These are phyloP conservation scores for Lordiphosa mommai DNA, from an alignment of 1,140 invertebrate species.

Conservation along the genomic window DNA sequence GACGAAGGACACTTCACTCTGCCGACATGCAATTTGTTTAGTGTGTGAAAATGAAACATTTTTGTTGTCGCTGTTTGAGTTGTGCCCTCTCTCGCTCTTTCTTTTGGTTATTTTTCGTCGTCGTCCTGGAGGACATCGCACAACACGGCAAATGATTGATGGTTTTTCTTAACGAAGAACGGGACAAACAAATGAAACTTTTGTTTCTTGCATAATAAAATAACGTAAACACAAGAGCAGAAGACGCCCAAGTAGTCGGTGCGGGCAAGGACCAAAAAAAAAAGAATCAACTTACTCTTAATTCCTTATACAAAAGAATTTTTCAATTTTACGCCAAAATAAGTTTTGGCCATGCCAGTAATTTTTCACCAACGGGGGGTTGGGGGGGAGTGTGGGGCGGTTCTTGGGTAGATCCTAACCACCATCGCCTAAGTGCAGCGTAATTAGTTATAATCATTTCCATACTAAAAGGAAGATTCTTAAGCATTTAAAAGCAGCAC, in stretches of 20 bases:
- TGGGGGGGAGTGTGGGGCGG: background rate
- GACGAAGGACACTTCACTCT: conserved; percentile 41
- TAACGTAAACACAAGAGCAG: conserved; percentile 51
- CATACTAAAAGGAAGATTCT: conserved; percentile 23
- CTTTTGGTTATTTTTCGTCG: conserved; percentile 13
- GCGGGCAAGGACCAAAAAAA: conserved; percentile 6
- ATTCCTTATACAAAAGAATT: conserved; percentile 76
- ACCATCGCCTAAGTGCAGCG: conserved; percentile 25
- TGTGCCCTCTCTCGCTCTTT: conserved; percentile 1
- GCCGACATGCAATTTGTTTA: conserved; percentile 70
- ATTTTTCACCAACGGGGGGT: conserved; percentile 54
- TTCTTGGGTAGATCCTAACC: background rate
- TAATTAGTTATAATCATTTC: conserved; percentile 64
- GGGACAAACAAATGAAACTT: conserved; percentile 75
- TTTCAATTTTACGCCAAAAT: conserved; percentile 80
- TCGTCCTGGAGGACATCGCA: conserved; percentile 59
- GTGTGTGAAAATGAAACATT: conserved; percentile 76
- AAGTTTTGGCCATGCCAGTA: conserved; percentile 74
- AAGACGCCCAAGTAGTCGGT: conserved; percentile 11
- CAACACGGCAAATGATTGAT: conserved; percentile 77
- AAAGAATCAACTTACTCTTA: conserved; percentile 67
- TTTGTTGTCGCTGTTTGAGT: conserved; percentile 41
- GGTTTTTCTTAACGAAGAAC: conserved; percentile 67
- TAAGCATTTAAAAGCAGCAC: conserved; percentile 1
- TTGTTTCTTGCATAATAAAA: conserved; percentile 78